Evolutionary conservation across 2,113 vertebrate species (phyloP).

Genomic region (Corydoras sp.): DNA sequence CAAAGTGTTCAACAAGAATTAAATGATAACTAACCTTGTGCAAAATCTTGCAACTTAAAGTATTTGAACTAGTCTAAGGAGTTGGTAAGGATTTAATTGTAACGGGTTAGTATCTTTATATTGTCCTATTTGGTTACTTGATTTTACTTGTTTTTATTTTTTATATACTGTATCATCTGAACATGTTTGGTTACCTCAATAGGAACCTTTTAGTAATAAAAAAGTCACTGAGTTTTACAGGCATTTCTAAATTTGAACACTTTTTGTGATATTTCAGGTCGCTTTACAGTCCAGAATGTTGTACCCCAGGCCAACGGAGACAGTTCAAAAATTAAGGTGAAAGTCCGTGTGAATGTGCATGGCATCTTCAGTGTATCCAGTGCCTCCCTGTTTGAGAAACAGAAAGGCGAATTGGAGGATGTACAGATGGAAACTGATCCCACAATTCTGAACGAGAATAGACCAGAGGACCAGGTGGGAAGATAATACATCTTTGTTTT

Average conservation of each 20-base stretch:
- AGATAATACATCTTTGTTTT: background rate
- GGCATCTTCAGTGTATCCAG: constrained; percentile 88
- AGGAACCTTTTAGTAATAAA: too few relatives aligned
- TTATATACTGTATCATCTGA: too few relatives aligned
- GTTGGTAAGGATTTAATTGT: too few relatives aligned
- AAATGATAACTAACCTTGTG: too few relatives aligned
- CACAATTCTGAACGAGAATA: constrained; percentile 74
- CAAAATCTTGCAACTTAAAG: too few relatives aligned
- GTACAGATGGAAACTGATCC: constrained; percentile 80
- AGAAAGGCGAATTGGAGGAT: constrained; percentile 71
- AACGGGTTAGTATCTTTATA: too few relatives aligned
- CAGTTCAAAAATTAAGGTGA: constrained; percentile 91
- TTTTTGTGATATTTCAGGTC: constrained; percentile 60
- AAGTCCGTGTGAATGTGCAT: constrained; percentile 87
- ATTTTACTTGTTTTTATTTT: too few relatives aligned
- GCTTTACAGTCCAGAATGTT: constrained; percentile 86
- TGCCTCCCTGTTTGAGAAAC: constrained; percentile 85
- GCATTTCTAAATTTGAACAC: background rate
- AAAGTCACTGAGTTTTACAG: too few relatives aligned
- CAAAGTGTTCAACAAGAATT: too few relatives aligned
- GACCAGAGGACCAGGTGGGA: constrained; percentile 77
- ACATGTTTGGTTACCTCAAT: too few relatives aligned
- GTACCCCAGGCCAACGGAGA: constrained; percentile 83
- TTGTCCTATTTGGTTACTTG: too few relatives aligned
- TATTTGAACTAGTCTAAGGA: too few relatives aligned